Conservation (phyloP, 2,888 invertebrate genomes). For the Chouioia cunea region DNA sequence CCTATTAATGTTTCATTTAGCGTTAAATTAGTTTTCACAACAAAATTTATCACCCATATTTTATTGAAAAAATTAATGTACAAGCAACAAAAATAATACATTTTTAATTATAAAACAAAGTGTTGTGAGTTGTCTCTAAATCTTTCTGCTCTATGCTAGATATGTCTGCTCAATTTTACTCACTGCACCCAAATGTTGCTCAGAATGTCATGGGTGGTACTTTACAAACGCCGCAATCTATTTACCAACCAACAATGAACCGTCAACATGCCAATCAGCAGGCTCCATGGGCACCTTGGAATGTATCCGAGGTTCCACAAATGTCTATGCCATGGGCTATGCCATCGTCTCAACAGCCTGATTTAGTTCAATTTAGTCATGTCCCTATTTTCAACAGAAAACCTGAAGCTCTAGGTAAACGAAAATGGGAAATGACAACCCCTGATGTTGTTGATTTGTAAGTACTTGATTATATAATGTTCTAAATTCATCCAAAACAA, state of each 20-base stretch:
- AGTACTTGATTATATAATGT: conserved; percentile 10
- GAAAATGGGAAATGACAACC: conserved; percentile 56
- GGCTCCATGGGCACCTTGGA: conserved; percentile 55
- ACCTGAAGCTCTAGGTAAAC: conserved; percentile 56
- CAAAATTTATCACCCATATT: not conserved
- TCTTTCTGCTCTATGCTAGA: conserved; percentile 41
- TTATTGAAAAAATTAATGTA: no score
- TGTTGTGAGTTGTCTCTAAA: conserved; percentile 34
- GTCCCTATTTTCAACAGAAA: no score
- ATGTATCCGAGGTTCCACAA: conserved; percentile 59
- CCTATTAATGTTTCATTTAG: no score
- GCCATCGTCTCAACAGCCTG: conserved; percentile 58
- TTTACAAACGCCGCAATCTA: conserved; percentile 62
- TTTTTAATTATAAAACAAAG: conserved; percentile 9
- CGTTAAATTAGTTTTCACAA: not conserved
- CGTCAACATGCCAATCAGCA: conserved; percentile 56
- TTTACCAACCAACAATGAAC: conserved; percentile 65
- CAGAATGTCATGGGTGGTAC: conserved; percentile 62
- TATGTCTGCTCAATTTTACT: conserved; percentile 52
- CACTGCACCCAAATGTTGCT: conserved; percentile 45
- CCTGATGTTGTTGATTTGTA: conserved; percentile 43
- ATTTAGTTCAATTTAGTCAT: conserved; percentile 62
- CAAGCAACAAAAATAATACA: no score
- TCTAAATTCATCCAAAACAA: conserved; percentile 1
- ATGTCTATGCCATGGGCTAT: conserved; percentile 64